phyloP scores from a whole-genome alignment of 2,888 invertebrate species.

The Mythimna loreyi region DNA sequence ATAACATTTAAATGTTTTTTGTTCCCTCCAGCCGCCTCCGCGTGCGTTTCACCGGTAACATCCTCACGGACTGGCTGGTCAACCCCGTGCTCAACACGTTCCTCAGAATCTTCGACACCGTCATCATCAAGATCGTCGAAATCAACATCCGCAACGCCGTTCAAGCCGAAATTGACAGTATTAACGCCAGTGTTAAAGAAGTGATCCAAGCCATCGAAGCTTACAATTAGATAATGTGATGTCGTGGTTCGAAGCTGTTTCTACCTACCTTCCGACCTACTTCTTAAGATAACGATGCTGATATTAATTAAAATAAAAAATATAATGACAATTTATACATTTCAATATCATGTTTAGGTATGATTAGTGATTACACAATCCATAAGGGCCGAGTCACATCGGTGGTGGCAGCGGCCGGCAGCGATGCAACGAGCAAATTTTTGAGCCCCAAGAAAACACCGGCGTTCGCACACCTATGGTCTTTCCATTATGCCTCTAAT shows the following conservation, averaged over 20 bases:
- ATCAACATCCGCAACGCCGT: constrained; percentile 77
- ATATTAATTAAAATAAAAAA: constrained; percentile 16
- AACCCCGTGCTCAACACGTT: constrained; percentile 86
- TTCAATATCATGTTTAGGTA: not conserved
- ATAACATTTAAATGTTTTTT: constrained; percentile 1
- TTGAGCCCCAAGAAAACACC: too few relatives aligned
- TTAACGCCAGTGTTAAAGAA: constrained; percentile 80
- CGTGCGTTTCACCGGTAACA: constrained; percentile 87
- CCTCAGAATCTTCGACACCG: constrained; percentile 83
- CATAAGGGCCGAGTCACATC: too few relatives aligned
- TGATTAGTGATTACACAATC: too few relatives aligned
- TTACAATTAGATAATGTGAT: constrained; percentile 10
- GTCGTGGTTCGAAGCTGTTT: constrained; percentile 17
- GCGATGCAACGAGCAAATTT: too few relatives aligned
- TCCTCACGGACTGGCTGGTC: constrained; percentile 86
- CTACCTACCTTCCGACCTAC: constrained; percentile 4
- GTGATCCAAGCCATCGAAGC: constrained; percentile 76
- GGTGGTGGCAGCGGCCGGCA: too few relatives aligned
- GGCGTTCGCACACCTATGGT: too few relatives aligned
- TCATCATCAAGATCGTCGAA: constrained; percentile 85
- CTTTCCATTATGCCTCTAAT: too few relatives aligned
- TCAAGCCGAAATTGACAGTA: constrained; percentile 73
- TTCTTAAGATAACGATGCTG: constrained; percentile 15
- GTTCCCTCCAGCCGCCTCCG: constrained; percentile 83
- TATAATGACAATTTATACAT: constrained; percentile 4